Evolutionary conservation across 2,888 invertebrate genomes (phyloP).

Genomic region (Xanthia togata): DNA sequence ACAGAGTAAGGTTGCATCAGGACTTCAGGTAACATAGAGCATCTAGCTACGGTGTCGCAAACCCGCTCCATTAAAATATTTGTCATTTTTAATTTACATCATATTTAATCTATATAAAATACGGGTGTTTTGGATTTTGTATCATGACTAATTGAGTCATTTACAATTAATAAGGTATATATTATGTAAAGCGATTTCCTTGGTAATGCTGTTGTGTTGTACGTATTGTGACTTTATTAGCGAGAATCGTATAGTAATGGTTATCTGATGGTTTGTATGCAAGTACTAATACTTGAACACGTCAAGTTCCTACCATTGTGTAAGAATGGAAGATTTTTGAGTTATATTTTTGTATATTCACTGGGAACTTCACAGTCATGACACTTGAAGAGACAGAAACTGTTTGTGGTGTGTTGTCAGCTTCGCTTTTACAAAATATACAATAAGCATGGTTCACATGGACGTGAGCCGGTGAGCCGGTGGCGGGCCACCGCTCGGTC

Average conservation of each 20-base stretch:
- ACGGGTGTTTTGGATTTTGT: slow-evolving; percentile 75
- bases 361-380: slow-evolving; percentile 33
- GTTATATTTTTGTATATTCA: slow-evolving; percentile 55
- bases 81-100: slow-evolving; percentile 78
- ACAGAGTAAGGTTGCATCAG: not conserved
- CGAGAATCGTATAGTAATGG: slow-evolving; percentile 74
- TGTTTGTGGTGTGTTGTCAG: slow-evolving; percentile 51
- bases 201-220: slow-evolving; percentile 84
- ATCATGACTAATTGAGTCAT: slow-evolving; percentile 76
- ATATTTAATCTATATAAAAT: slow-evolving; percentile 77
- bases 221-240: slow-evolving; percentile 70
- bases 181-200: slow-evolving; percentile 86
- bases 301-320: slow-evolving; percentile 27
- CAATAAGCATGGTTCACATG: slow-evolving; percentile 50
- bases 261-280: slow-evolving; percentile 71
- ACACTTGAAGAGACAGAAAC: slow-evolving; percentile 51
- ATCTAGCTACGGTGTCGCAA: slow-evolving; percentile 75
- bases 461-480: slow-evolving; percentile 37
- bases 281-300: slow-evolving; percentile 40
- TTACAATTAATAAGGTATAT: slow-evolving; percentile 77
- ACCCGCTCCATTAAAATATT: slow-evolving; percentile 73
- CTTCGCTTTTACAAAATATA: slow-evolving; percentile 72
- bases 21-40: slow-evolving; percentile 27
- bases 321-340: slow-evolving; percentile 46
- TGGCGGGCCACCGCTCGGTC: slow-evolving; percentile 65